Conservation (phyloP, 2,113 vertebrate species). For the Microtus oregoni region DNA sequence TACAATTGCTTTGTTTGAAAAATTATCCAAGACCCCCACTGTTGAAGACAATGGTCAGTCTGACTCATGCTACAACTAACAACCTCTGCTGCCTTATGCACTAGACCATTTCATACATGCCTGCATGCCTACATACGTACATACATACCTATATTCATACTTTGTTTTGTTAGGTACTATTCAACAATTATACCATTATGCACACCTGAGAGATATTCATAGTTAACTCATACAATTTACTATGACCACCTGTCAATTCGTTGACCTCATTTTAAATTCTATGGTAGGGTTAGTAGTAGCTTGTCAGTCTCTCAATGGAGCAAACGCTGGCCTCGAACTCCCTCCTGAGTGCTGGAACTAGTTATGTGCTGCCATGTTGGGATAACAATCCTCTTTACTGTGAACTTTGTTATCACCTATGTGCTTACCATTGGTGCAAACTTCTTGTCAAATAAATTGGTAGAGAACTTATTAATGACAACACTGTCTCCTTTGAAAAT, state of each 20-base stretch:
- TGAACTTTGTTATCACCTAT: not conserved
- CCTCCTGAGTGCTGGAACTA: not conserved
- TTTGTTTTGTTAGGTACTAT: not conserved
- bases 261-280: not conserved
- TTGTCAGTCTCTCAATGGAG: not conserved
- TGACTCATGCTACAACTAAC: not conserved
- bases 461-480: not conserved
- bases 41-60: not conserved
- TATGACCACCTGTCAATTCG: not conserved
- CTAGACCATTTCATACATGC: not conserved
- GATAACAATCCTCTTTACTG: not conserved
- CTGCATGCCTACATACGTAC: not conserved
- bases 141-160: not conserved
- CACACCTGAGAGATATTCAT: not conserved
- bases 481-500: not conserved
- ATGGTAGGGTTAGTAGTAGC: too few species aligned
- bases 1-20: slow-evolving; percentile 9
- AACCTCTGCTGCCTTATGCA: not conserved
- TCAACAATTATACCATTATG: not conserved
- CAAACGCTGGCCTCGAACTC: not conserved
- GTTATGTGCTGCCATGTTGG: not conserved
- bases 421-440: too few species aligned
- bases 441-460: not conserved
- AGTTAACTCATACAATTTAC: not conserved
- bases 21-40: not conserved